phyloP scores from a whole-genome alignment of 2,797 vertebrate genomes.

The Lacerta bilineata region DNA sequence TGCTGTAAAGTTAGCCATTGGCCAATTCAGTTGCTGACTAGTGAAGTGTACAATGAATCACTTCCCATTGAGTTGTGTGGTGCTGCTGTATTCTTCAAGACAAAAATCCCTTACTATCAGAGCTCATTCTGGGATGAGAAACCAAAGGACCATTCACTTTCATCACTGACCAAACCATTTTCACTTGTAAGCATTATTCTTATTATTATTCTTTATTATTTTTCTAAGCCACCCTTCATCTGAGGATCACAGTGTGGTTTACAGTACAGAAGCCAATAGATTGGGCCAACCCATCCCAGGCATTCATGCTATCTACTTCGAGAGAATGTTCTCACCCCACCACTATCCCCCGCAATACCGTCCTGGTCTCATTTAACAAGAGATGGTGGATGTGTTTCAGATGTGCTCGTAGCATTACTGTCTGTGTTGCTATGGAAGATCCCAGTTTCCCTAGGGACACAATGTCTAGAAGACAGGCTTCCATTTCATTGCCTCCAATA shows the following conservation, averaged over 20 bases:
- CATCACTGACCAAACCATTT: background rate
- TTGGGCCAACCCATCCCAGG: background rate
- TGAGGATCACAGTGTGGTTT: too few species aligned
- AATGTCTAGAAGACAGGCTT: background rate
- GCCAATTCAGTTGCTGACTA: background rate
- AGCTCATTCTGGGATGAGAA: background rate
- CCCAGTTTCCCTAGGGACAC: background rate
- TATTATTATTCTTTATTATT: too few species aligned
- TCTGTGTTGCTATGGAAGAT: background rate
- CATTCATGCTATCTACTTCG: fast-evolving
- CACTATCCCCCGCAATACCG: background rate
- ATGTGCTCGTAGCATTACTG: background rate
- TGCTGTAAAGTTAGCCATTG: background rate
- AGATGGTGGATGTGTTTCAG: background rate
- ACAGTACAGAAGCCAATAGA: too few species aligned
- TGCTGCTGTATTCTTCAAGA: background rate
- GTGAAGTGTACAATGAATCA: background rate
- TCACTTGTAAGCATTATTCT: too few species aligned
- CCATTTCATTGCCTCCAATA: conserved; percentile 30
- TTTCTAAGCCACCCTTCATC: too few species aligned
- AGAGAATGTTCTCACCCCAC: background rate
- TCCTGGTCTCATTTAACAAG: background rate
- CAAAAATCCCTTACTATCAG: background rate
- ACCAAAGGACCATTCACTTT: background rate
- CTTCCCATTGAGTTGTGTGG: background rate